Evolutionary conservation across 2,113 vertebrate genomes (phyloP), one percentile per base, ranked within the genome.

Genomic region (Tetraodon nigroviridis): DNA sequence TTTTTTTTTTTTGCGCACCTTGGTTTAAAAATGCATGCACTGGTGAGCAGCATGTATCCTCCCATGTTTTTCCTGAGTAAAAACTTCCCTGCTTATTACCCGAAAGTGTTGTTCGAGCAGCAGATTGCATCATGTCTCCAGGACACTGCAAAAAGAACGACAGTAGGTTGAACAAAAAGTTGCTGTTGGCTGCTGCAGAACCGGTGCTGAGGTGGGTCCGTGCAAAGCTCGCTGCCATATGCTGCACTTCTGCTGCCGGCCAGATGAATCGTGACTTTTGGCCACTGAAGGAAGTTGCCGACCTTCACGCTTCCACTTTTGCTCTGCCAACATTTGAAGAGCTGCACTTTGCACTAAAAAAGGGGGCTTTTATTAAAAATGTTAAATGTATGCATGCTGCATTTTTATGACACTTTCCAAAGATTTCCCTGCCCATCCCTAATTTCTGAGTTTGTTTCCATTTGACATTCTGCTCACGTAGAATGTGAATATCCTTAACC

Each of bases 371-470:
- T 11, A 63, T 58, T 47, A 40, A 46, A 20, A 64, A 72, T 68
- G 22, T 27, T 55, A 71, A 55, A 64, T 58, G 16, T 6, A 55
- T 63, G 66, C 60, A 55, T 62, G 51, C 71, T 58, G 58, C 27
- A 67, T 69, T 74, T 81, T 69, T 45, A 66, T 46, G 55, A 58
- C 48, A 60, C 50, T 69, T 68, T 20, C 51, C 61, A 15, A 73
- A 76, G 55, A 63, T 62, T 58, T 40, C 8, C 8, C 1, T 52
- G 24, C 32, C 51, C n/a, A 5, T 16, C 7, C 7, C 32, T 32
- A 27, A 52, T 52, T 27, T 37, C 32, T 37, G 32, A 12, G 32
- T 37, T 37, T 8, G 32, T 37, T 12, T 37, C 8, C 1, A 1
- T 37, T 12, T 8, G 32, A 37, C 15, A 52, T n/a, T 17, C 22